Conservation (phyloP, 2,888 invertebrate genomes). For the Eilema depressum region DNA sequence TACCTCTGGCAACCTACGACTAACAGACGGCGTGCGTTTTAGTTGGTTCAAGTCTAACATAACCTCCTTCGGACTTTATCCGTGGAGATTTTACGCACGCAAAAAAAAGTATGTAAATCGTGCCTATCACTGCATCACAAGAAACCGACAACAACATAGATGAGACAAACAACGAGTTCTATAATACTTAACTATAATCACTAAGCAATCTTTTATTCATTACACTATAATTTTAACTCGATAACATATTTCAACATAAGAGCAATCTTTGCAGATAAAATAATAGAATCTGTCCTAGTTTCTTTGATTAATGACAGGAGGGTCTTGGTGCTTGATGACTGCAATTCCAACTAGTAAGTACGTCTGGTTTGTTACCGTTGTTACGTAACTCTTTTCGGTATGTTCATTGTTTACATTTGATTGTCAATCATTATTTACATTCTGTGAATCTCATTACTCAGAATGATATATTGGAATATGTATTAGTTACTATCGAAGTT, state of each 20-base stretch:
- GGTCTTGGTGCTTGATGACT: slow-evolving; percentile 64
- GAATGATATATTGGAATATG: slow-evolving; percentile 42
- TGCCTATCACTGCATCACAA: background rate
- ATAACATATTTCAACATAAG: slow-evolving; percentile 43
- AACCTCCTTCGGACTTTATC: no score
- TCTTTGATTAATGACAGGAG: slow-evolving; percentile 72
- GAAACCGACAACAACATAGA: background rate
- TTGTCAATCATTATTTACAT: slow-evolving; percentile 62
- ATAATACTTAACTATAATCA: slow-evolving; percentile 20
- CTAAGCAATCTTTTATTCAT: slow-evolving; percentile 35
- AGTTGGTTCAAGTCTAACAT: no score
- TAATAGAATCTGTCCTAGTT: slow-evolving; percentile 62
- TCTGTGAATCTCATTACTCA: slow-evolving; percentile 64
- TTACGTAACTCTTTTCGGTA: slow-evolving; percentile 66
- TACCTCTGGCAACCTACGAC: no score
- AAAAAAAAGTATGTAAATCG: slow-evolving; percentile 9
- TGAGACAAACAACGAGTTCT: slow-evolving; percentile 1
- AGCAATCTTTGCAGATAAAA: slow-evolving; percentile 44
- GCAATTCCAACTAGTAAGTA: slow-evolving; percentile 54
- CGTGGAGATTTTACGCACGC: no score
- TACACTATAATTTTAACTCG: slow-evolving; percentile 42
- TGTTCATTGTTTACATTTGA: slow-evolving; percentile 61
- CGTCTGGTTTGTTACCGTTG: slow-evolving; percentile 53
- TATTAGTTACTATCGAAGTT: slow-evolving; percentile 11
- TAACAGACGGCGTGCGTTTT: no score